Evolutionary conservation across 2,113 vertebrate species (phyloP).

Genomic region (Callionymus lyra): DNA sequence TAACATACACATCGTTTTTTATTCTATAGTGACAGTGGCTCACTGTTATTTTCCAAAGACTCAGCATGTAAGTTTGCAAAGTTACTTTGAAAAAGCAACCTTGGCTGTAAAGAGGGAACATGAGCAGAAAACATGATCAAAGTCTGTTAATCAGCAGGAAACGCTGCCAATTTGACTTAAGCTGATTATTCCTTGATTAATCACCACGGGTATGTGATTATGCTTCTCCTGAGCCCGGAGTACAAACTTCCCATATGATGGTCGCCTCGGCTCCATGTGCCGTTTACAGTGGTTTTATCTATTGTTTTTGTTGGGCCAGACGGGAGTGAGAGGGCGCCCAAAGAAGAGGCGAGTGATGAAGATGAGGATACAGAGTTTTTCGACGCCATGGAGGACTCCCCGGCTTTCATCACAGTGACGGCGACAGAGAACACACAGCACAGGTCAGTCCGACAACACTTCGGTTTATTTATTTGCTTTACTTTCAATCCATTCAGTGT

Average conservation of each 20-base stretch:
- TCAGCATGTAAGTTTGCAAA: too few relatives aligned
- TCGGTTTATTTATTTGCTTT: too few relatives aligned
- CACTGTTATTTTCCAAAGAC: too few relatives aligned
- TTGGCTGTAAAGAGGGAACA: slow-evolving; percentile 4
- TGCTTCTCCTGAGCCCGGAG: slow-evolving; percentile 12
- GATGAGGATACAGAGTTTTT: slow-evolving; percentile 98
- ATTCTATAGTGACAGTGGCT: too few relatives aligned
- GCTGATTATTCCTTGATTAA: slow-evolving; percentile 46
- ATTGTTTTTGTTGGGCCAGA: slow-evolving; percentile 9
- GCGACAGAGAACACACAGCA: slow-evolving; percentile 78
- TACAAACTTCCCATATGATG: slow-evolving; percentile 2
- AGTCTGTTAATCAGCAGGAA: slow-evolving; percentile 29
- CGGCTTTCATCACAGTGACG: slow-evolving; percentile 94
- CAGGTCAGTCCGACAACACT: slow-evolving; percentile 74
- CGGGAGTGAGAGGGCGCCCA: slow-evolving; percentile 71
- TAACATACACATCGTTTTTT: too few relatives aligned
- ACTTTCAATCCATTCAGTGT: too few relatives aligned
- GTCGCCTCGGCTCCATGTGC: slow-evolving; percentile 1
- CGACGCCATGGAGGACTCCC: slow-evolving; percentile 99
- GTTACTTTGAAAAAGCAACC: too few relatives aligned
- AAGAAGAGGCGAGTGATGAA: slow-evolving; percentile 95
- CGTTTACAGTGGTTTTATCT: neutral
- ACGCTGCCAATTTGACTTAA: slow-evolving; percentile 35
- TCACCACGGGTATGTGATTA: slow-evolving; percentile 40
- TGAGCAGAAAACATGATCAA: slow-evolving; percentile 11